phyloP scores from a whole-genome alignment of 2,113 vertebrate genomes.

The Channa argus region DNA sequence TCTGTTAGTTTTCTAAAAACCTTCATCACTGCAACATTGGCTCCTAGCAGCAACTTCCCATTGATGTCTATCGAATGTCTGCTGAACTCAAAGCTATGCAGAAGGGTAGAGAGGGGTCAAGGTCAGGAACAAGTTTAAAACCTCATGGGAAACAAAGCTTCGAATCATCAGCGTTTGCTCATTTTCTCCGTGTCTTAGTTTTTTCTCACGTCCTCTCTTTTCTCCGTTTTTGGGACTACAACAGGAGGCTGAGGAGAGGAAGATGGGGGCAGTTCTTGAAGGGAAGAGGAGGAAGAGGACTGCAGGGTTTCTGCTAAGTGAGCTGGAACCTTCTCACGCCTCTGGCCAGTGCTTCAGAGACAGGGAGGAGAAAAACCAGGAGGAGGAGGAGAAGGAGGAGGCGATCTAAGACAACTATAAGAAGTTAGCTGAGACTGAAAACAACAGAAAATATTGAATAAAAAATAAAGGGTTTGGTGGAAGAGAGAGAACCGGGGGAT shows the following conservation, averaged over 20 bases:
- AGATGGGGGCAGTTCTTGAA: constrained; percentile 44
- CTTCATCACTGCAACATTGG: no score
- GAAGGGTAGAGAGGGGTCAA: constrained; percentile 5
- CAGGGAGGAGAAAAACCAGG: background rate
- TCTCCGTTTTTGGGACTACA: constrained; percentile 24
- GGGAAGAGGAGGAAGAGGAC: constrained; percentile 59
- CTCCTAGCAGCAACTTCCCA: no score
- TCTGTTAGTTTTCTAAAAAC: background rate
- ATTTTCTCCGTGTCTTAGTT: constrained; percentile 12
- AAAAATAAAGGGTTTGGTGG: constrained; percentile 45
- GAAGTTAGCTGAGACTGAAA: constrained; percentile 52
- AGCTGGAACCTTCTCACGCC: constrained; percentile 76
- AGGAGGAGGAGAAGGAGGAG: constrained; percentile 11
- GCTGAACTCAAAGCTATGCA: no score
- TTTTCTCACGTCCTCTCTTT: constrained; percentile 13
- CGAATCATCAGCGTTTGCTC: constrained; percentile 22
- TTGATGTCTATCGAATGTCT: constrained; percentile 19
- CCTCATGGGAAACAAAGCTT: constrained; percentile 15
- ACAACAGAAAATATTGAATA: constrained; percentile 50
- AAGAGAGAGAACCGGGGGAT: constrained; percentile 16
- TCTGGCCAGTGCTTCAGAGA: constrained; percentile 70
- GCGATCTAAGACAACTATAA: constrained; percentile 20
- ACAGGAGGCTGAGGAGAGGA: constrained; percentile 44
- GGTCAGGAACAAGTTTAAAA: background rate
- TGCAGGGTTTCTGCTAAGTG: constrained; percentile 72